Conservation (phyloP, 2,113 vertebrate species). For the Lophura nycthemera region DNA sequence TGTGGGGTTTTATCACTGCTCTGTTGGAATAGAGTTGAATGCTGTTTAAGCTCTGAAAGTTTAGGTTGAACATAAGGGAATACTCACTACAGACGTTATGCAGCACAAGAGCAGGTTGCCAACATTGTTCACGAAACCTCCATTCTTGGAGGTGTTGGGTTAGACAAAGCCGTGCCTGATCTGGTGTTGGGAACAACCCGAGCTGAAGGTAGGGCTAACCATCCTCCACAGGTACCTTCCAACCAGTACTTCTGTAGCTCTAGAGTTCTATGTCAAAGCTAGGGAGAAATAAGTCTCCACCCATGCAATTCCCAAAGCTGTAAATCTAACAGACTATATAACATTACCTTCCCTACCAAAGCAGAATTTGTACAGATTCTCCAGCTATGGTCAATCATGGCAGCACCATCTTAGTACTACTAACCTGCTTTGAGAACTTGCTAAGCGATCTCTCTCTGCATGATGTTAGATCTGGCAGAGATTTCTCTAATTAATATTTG, state of each 20-base stretch:
- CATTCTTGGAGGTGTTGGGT: not conserved
- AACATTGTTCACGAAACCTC: not conserved
- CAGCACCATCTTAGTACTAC: not conserved
- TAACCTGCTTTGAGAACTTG: not conserved
- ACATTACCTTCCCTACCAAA: not conserved
- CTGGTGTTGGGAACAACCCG: not conserved
- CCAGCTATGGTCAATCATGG: not conserved
- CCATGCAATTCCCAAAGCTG: not conserved
- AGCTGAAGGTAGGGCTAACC: not conserved
- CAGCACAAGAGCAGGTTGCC: not conserved
- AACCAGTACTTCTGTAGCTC: not conserved
- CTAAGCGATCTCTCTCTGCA: accelerated
- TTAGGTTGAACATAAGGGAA: not conserved
- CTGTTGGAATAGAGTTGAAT: not conserved
- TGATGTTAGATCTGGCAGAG: not conserved
- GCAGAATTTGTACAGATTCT: not conserved
- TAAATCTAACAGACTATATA: not conserved
- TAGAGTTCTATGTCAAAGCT: not conserved
- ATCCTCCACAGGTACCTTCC: not conserved
- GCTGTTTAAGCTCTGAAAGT: not conserved
- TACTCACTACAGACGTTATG: not conserved
- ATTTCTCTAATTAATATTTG: accelerated
- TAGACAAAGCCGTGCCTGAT: accelerated
- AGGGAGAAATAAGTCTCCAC: not conserved
- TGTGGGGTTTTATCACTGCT: accelerated